phyloP scores from a whole-genome alignment of 2,113 vertebrate species.

The Xiphias gladius region DNA sequence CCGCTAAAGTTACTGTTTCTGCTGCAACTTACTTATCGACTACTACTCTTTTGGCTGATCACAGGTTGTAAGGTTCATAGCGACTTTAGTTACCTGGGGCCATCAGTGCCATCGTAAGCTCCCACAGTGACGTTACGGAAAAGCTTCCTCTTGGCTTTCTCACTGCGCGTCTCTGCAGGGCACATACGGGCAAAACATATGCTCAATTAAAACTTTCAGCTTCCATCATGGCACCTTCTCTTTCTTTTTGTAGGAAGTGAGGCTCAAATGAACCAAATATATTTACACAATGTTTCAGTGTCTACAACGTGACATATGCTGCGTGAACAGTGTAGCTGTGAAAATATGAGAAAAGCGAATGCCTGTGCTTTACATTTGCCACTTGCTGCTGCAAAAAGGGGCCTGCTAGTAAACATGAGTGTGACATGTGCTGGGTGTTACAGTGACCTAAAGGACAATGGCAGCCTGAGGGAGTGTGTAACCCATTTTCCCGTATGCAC shows the following conservation, averaged over 20 bases:
- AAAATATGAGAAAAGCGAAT: conserved; percentile 22
- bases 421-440: conserved; percentile 47
- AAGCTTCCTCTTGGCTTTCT: conserved; percentile 92
- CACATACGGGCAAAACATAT: conserved; percentile 54
- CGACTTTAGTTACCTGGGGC: conserved; percentile 87
- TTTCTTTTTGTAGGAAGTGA: conserved; percentile 31
- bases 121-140: conserved; percentile 96
- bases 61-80: not conserved
- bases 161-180: conserved; percentile 89
- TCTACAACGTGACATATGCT: conserved; percentile 25
- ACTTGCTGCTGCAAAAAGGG: conserved; percentile 21
- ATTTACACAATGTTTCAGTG: conserved; percentile 53
- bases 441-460: conserved; percentile 57
- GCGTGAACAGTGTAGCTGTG: conserved; percentile 37
- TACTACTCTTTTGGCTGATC: not conserved
- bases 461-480: conserved; percentile 41
- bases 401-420: conserved; percentile 44
- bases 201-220: conserved; percentile 38
- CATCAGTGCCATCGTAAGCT: conserved; percentile 92
- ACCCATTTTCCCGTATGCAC: conserved; percentile 33
- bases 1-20: not conserved
- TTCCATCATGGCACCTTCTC: conserved; percentile 44
- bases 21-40: not conserved
- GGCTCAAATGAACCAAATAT: conserved; percentile 29
- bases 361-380: conserved; percentile 15